Base-by-base conservation (phyloP, 2,113 vertebrate genomes). In the Labeo rohita region DNA sequence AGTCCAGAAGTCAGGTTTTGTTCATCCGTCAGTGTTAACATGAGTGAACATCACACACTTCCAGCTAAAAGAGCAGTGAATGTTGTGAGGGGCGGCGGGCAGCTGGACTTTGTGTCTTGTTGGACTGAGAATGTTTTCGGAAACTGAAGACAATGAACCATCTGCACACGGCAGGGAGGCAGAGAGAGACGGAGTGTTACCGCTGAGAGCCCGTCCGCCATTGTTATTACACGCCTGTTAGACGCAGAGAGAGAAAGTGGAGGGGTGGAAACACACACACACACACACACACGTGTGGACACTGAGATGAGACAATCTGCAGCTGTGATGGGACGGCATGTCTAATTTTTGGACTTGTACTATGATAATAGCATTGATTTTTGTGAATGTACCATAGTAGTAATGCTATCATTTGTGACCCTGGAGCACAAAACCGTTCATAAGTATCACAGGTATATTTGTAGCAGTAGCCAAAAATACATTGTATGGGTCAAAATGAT, bases 221-320 rank as follows among this genome's bases (percentile, higher is more conserved):
- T 93, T 94, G 93, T 95, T 94, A 94, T 93, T 94, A 94, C 94
- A 93, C 91, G 92, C 92, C 91, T 90, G 88, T 93, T 92, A 91
- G 91, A 72, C 8, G 18, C 68, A 15, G 28, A 66, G 28, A 28
- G 65, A 54, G 52, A 6, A 3, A 39, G 39, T 39, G 52, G 52
- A 54, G 52, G 52, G 52, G 52, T 15, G 50, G 50, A 47, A 47
- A 50, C 49, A 59, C 56, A 59, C 56, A 59, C 56, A 63, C 23
- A 15, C 65, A 36, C 65, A 66, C 63, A 66, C 63, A 66, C 63
- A 66, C 59, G 23, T 9, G 45, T 47, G 45, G 45, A 47, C 59
- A 61, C 54, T 15, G 50, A 54, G 50, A 54, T 12, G 13, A 54
- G 45, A 47, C 45, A 47, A 47, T 54, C 54, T 56, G 54, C 54